Conservation (phyloP, 2,113 vertebrate species). For the Melozone crissalis region DNA sequence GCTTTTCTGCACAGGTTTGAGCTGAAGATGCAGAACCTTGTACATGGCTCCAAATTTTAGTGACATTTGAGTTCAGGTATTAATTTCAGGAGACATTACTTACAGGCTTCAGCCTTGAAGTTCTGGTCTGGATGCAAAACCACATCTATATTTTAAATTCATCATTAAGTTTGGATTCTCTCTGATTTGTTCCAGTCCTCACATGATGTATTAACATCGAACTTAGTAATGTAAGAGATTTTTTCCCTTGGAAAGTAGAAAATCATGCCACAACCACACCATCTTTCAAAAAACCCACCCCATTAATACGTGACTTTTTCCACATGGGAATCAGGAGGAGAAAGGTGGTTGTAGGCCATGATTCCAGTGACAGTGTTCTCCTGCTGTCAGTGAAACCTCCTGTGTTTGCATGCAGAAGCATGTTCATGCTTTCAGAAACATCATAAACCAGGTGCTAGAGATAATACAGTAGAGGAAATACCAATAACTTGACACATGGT, state of each 20-base stretch:
- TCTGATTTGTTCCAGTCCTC: not conserved
- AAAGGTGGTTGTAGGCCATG: not conserved
- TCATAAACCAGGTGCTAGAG: constrained; percentile 44
- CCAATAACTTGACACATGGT: not conserved
- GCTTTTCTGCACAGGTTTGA: not conserved
- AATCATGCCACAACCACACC: not conserved
- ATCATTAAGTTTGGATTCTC: not conserved
- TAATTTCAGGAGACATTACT: not conserved
- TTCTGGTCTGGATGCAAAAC: not conserved
- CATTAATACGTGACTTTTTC: not conserved
- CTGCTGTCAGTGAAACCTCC: not conserved
- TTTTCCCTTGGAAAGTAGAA: not conserved
- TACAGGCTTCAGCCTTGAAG: not conserved
- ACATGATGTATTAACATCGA: not conserved
- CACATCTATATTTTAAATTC: not conserved
- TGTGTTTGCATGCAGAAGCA: not conserved
- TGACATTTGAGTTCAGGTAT: not conserved
- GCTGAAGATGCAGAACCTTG: not conserved
- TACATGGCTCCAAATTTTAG: not conserved
- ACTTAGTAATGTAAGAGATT: not conserved
- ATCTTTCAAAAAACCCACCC: not conserved
- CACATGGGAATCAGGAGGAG: not conserved
- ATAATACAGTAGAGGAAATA: constrained; percentile 35
- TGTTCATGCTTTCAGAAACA: constrained; percentile 20
- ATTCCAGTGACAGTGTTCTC: not conserved